Percentiles rank a stretch among this genome's conserved stretches.
These are phyloP conservation scores for Theretra japonica DNA, from an alignment of 2,888 invertebrate species.

Conservation along the genomic window DNA sequence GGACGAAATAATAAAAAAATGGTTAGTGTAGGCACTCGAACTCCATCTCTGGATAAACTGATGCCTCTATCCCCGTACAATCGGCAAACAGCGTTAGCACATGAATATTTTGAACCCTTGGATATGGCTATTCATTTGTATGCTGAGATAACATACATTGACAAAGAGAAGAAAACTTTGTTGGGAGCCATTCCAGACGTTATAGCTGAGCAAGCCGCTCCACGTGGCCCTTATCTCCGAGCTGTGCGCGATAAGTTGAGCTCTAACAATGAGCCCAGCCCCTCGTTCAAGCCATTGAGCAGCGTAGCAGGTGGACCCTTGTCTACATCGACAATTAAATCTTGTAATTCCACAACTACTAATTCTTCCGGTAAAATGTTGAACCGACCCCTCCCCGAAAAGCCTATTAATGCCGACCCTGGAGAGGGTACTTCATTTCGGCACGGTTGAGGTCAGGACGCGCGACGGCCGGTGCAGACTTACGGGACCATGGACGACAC, in stretches of 20 bases:
- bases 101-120: constrained; percentile 82
- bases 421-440: constrained; percentile 75
- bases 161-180: constrained; percentile 64
- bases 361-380: constrained; percentile 85
- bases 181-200: constrained; percentile 75
- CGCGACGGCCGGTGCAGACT: constrained; percentile 39
- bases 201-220: constrained; percentile 69
- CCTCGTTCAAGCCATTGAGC: constrained; percentile 49
- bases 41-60: constrained; percentile 85
- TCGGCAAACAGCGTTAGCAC: constrained; percentile 70
- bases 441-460: constrained; percentile 55
- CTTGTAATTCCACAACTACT: constrained; percentile 60
- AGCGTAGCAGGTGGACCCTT: constrained; percentile 52
- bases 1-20: constrained; percentile 75
- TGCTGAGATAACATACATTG: constrained; percentile 84
- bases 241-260: constrained; percentile 85
- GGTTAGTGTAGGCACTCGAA: constrained; percentile 84
- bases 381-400: constrained; percentile 88
- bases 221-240: constrained; percentile 85
- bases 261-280: constrained; percentile 47
- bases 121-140: constrained; percentile 86
- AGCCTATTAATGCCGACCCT: constrained; percentile 75
- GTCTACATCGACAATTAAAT: constrained; percentile 61
- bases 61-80: constrained; percentile 79
- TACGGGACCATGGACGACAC: constrained; percentile 32